Evolutionary conservation across 2,888 invertebrate species (phyloP).

Genomic region (Heliconius hortense): DNA sequence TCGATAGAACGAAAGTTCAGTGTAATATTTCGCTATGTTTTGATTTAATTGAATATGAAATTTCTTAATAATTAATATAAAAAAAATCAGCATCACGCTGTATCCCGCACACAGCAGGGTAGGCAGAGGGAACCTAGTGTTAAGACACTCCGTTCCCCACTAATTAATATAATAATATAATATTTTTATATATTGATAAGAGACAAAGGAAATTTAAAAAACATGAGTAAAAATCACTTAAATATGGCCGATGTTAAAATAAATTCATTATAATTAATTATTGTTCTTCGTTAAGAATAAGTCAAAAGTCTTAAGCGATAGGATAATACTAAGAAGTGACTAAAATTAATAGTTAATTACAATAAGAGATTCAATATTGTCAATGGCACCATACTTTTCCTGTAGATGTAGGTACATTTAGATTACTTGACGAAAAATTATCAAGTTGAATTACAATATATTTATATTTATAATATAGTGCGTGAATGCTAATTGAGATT

Average conservation of each 20-base stretch:
- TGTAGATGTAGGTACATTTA: conserved; percentile 40
- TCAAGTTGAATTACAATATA: conserved; percentile 2
- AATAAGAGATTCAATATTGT: conserved; percentile 70
- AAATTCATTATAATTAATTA: conserved; percentile 44
- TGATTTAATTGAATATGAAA: conserved; percentile 5
- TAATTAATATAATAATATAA: background rate
- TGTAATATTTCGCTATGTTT: background rate
- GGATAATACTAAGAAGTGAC: conserved; percentile 35
- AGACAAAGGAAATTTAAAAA: conserved; percentile 19
- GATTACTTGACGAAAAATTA: conserved; percentile 29
- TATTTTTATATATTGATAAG: conserved; percentile 12
- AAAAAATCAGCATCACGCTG: no score
- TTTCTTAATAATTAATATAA: background rate
- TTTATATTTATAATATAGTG: background rate
- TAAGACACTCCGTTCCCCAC: no score
- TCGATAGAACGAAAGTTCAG: background rate
- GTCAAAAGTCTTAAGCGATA: conserved; percentile 37
- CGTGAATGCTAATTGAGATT: background rate
- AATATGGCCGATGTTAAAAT: conserved; percentile 41
- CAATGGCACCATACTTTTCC: conserved; percentile 67
- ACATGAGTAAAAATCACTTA: conserved; percentile 31
- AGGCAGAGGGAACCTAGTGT: no score
- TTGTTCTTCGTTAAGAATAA: conserved; percentile 34
- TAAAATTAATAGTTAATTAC: conserved; percentile 29
- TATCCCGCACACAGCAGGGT: no score